Evolutionary conservation across 2,113 vertebrate species (phyloP), one percentile per base, ranked within the genome.

Genomic region (Numenius arquata): DNA sequence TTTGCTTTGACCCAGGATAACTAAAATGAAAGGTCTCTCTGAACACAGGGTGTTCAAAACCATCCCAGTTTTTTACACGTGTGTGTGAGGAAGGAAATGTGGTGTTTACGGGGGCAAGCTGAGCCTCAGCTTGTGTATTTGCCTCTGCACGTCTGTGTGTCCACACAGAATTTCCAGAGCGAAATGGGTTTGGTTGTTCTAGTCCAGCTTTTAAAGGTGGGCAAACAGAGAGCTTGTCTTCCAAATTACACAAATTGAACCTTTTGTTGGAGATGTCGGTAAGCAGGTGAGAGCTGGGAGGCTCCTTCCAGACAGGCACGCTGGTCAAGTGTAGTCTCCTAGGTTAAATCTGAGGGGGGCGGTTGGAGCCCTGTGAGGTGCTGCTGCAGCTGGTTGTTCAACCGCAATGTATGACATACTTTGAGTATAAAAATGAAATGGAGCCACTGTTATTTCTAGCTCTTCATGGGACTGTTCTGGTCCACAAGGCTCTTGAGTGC

Each of bases 1-100:
- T 96, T 97, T 97, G 82, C 85, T 94, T 93, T 95, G 89, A 95
- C 84, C 89, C 20, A 50, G 76, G 66, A 91, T 43, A 89, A 85
- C 84, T 73, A n/a, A 95, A 96, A 94, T 79, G 84, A 96, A 96
- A 96, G 86, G 81, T 73, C 53, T 95, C 43, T 95, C 94, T 96
- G 73, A 97, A 79, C 58, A 53, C 32, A 68, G 70, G 15, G 62
- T n/a, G 48, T 82, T 92, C 55, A 75, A 68, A 95, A 62, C 71
- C 45, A 72, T 65, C 80, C 75, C 58, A 36, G 36, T 80, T 78
- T 74, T 84, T 92, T 16, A 59, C 67, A 22, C 53, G 40, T 84
- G 17, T 67, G 80, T 89, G 53, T 91, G 86, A 93, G 91, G 81
- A 93, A 95, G 96, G 89, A 96, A 91, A 70, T 55, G 84, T 36